Percentiles rank a stretch among this genome's conserved stretches.
Conservation (phyloP, 2,797 vertebrate species). For the Rhynchonycteris naso region DNA sequence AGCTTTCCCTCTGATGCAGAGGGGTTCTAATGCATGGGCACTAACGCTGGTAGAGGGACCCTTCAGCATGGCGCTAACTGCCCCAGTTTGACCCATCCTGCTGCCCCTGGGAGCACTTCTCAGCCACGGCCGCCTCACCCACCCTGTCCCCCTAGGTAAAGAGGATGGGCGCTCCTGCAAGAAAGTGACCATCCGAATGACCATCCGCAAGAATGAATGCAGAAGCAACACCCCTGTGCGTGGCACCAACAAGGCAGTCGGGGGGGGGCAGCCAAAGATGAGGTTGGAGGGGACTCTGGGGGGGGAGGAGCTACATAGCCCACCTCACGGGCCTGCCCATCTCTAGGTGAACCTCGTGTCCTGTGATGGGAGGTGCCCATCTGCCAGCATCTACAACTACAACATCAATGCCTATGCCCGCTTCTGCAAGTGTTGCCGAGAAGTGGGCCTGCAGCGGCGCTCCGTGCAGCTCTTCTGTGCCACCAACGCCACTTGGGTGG, state of each 20-base stretch:
- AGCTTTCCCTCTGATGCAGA: neutral
- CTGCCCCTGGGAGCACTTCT: neutral
- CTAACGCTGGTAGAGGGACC: neutral
- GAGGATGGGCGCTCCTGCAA: constrained; percentile 98
- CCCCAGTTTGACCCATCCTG: neutral
- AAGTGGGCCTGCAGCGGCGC: constrained; percentile 94
- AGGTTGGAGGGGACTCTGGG: fast-evolving
- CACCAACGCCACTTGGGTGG: constrained; percentile 96
- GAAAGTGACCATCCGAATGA: constrained; percentile 98
- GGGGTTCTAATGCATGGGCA: neutral
- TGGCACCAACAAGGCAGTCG: neutral
- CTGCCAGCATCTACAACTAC: constrained; percentile 99
- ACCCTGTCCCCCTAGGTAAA: constrained; percentile 89
- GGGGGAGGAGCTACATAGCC: fast-evolving
- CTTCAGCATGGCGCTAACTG: constrained; percentile 53
- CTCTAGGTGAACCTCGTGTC: constrained; percentile 97
- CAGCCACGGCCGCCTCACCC: neutral
- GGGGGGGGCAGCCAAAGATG: neutral
- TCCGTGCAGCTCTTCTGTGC: constrained; percentile 95
- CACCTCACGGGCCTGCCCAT: neutral
- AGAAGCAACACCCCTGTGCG: constrained; percentile 96
- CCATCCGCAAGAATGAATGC: constrained; percentile 98
- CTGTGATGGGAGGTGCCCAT: constrained; percentile 97
- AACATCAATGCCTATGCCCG: constrained; percentile 97
- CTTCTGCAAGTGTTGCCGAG: constrained; percentile 98